Base-by-base conservation (phyloP, 2,888 invertebrate species). In the Meteorus cinctellus region DNA sequence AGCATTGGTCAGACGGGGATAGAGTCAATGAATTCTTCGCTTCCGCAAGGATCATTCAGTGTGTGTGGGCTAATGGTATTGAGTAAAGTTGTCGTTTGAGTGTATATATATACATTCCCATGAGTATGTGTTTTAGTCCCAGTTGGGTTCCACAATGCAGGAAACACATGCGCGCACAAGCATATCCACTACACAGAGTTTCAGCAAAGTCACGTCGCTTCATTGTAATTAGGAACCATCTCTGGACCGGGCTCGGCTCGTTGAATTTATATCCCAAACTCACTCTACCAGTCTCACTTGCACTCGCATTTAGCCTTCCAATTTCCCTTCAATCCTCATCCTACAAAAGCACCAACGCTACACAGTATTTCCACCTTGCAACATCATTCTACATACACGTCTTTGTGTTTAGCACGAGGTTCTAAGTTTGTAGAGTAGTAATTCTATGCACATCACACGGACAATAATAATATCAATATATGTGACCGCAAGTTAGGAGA, bases 141-240 rank as follows among this genome's bases (percentile, higher is more conserved):
- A 36, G 41, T 27, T 31, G 55, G 19, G 29, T 36, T 34, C 60
- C 19, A 55, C 55, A 55, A 8, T 55, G 10, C 5, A 19, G 55
- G 55, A n/a, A 19, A 55, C 19, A 55, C 55, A 19, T 19, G 19
- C 19, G 19, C 19, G 55, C 19, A 55, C 55, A 55, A 55, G 19
- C 55, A 55, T 19, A 55, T 55, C 55, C 19, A 65, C 48, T 31
- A 31, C 29, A 16, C 59, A 67, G 19, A 74, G 79, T 77, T 78
- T 75, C 72, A 51, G 71, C 74, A 45, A 65, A 80, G 81, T 83
- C 85, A 83, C 83, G 83, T 82, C 79, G 77, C 81, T 78, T 76
- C 77, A 76, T 80, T 81, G 80, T 80, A 80, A 80, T 80, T 80
- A 80, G 76, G 74, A 45, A 68, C 31, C 59, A 72, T 67, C 71